Evolutionary conservation across 64 coral and sea anemone genomes (phyloP).

Genomic region (Montipora cactus): DNA sequence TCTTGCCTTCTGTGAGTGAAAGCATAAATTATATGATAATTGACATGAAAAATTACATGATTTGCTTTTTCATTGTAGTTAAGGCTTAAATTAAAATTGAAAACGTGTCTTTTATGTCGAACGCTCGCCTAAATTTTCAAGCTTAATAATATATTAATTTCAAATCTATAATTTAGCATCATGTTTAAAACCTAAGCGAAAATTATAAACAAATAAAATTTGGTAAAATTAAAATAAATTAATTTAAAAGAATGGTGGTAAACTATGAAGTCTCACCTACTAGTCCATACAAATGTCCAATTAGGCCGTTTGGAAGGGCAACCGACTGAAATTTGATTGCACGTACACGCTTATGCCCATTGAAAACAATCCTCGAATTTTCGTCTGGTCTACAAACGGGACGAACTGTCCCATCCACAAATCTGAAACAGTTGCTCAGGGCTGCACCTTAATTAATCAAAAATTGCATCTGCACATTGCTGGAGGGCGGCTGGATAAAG

Average conservation of each 20-base stretch:
- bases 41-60: slow-evolving; percentile 5
- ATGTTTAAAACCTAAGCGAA: neutral
- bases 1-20: neutral
- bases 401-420: slow-evolving; percentile 1
- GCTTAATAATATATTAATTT: no score
- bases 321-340: neutral
- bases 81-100: neutral
- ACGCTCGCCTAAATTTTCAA: no score
- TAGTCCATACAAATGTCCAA: neutral
- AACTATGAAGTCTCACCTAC: neutral
- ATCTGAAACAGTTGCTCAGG: no score
- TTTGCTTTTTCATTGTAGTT: neutral
- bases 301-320: neutral
- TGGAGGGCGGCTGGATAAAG: neutral
- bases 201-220: neutral
- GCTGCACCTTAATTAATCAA: no score
- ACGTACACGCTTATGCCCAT: neutral
- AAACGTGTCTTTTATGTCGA: neutral
- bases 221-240: no score
- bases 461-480: neutral
- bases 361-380: neutral
- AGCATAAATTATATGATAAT: neutral
- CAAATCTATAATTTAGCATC: no score
- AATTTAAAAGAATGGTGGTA: no score
- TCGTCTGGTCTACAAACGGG: neutral